phyloP scores from a whole-genome alignment of 2,888 invertebrate species.

The Oxyscelio sp. region DNA sequence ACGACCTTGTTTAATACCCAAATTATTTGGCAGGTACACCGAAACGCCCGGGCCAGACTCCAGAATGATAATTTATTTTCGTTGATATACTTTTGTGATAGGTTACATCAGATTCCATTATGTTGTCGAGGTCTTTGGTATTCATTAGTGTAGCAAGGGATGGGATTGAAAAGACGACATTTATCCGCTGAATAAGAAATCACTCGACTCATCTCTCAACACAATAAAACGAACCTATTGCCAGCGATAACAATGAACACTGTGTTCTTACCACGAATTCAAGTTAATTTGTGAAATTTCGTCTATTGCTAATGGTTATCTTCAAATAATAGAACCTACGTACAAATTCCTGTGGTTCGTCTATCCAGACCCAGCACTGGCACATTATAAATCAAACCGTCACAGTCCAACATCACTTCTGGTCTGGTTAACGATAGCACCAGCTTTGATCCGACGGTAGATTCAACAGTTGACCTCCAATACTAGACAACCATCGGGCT shows the following conservation, averaged over 20 bases:
- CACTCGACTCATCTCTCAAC: conserved; percentile 48
- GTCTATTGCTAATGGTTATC: too few species aligned
- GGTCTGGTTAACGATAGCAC: too few species aligned
- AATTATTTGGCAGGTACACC: conserved; percentile 31
- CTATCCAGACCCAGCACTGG: too few species aligned
- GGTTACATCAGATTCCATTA: conserved; percentile 55
- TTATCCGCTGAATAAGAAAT: conserved; percentile 66
- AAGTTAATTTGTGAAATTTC: conserved; percentile 39
- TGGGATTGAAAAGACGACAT: conserved; percentile 50
- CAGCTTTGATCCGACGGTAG: too few species aligned
- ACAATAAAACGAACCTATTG: conserved; percentile 41
- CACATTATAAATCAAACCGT: too few species aligned
- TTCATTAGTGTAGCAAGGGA: conserved; percentile 49
- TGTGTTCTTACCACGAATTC: background rate
- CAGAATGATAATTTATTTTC: conserved; percentile 41
- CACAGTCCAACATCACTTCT: too few species aligned
- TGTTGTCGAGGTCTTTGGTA: conserved; percentile 51
- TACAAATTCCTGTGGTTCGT: too few species aligned
- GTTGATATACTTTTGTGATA: conserved; percentile 40
- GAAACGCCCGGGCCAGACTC: background rate
- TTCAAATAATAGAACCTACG: too few species aligned
- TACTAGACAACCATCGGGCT: too few species aligned
- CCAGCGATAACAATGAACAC: conserved; percentile 48
- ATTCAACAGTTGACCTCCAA: too few species aligned
- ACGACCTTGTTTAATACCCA: conserved; percentile 51